phyloP scores from a whole-genome alignment of 2,888 invertebrate species.

The Drosophila ezoana region DNA sequence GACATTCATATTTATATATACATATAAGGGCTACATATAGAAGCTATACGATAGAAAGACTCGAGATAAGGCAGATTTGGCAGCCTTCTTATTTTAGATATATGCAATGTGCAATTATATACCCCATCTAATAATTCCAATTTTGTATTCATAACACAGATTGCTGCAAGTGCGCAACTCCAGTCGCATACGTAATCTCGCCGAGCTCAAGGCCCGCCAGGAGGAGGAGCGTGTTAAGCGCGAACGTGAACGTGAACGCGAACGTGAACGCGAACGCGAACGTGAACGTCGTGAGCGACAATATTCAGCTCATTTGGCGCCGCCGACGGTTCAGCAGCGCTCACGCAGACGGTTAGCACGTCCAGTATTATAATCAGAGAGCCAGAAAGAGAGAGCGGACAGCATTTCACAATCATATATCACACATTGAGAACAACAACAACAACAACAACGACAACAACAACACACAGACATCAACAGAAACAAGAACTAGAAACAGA shows the following conservation, averaged over 20 bases:
- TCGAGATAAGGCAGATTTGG: too few relatives aligned
- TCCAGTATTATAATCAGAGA: constrained; percentile 54
- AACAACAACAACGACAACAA: constrained; percentile 25
- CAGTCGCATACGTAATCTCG: constrained; percentile 83
- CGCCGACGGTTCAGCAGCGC: constrained; percentile 84
- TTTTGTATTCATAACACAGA: constrained; percentile 51
- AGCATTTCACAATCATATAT: constrained; percentile 48
- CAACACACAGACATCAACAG: constrained; percentile 22
- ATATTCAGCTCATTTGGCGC: constrained; percentile 64
- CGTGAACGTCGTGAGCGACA: constrained; percentile 59
- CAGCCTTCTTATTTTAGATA: neutral
- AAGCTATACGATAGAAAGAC: too few relatives aligned
- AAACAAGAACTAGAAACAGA: constrained; percentile 12
- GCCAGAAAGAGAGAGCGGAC: constrained; percentile 24
- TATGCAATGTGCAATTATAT: neutral
- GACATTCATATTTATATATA: too few relatives aligned
- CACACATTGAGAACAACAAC: constrained; percentile 20
- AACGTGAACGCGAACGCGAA: constrained; percentile 63
- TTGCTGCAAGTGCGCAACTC: constrained; percentile 84
- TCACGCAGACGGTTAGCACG: constrained; percentile 86
- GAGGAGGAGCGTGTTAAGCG: constrained; percentile 86
- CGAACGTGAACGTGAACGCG: constrained; percentile 59
- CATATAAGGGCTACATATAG: too few relatives aligned
- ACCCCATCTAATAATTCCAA: neutral
- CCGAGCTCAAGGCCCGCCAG: constrained; percentile 83